These are phyloP conservation scores for Clarias pachynema DNA, from an alignment of 2,797 vertebrate genomes.

Conservation along the genomic window DNA sequence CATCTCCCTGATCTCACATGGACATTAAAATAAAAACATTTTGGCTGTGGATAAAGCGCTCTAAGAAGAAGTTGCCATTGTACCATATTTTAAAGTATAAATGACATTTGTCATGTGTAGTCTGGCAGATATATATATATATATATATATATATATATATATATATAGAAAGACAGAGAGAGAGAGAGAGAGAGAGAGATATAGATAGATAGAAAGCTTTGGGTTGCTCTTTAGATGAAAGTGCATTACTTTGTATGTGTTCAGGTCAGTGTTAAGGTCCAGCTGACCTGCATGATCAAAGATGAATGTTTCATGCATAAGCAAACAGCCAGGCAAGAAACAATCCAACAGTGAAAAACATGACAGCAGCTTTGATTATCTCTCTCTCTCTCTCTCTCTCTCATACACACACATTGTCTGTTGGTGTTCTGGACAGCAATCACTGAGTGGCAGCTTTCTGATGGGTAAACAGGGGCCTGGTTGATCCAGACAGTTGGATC, in stretches of 20 bases:
- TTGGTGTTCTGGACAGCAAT: conserved; percentile 41
- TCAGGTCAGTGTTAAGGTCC: not conserved
- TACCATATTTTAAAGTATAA: no score
- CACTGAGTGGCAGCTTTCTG: conserved; percentile 49
- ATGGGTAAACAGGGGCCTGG: conserved; percentile 20
- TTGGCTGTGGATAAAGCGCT: not conserved
- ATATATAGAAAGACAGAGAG: not conserved
- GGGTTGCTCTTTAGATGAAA: not conserved
- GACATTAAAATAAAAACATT: not conserved
- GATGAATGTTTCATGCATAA: conserved; percentile 26
- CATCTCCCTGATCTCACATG: not conserved
- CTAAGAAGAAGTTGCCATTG: no score
- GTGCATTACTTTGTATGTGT: not conserved
- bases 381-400: not conserved
- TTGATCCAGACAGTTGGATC: conserved; percentile 41
- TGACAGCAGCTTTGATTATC: conserved; percentile 38
- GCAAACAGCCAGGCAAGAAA: not conserved
- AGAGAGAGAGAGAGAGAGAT: no score
- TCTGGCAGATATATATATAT: not conserved
- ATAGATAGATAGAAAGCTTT: no score
- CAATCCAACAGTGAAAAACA: conserved; percentile 25
- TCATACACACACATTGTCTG: conserved; percentile 21
- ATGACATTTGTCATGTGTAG: no score
- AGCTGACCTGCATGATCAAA: not conserved
- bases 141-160: not conserved